These are phyloP conservation scores for Zaprionus taronus DNA, from an alignment of 1,140 invertebrate genomes.

Conservation along the genomic window DNA sequence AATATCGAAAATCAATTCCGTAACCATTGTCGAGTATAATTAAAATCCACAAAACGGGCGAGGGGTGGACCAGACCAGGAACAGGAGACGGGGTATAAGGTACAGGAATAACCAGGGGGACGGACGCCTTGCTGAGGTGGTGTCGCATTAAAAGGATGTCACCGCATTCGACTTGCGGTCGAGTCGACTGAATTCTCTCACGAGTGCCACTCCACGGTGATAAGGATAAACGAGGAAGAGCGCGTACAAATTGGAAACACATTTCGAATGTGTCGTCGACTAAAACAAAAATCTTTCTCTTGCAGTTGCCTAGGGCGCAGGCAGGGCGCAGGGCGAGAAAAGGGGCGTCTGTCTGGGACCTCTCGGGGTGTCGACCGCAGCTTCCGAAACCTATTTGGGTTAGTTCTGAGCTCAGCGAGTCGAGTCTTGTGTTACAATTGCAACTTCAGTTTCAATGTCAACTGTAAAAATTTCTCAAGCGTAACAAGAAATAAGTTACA, in stretches of 20 bases:
- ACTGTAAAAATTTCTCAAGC: constrained; percentile 76
- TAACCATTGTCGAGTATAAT: constrained; percentile 77
- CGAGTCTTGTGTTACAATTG: constrained; percentile 74
- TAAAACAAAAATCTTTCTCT: constrained; percentile 57
- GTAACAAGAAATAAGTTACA: constrained; percentile 82
- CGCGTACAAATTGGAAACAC: constrained; percentile 77
- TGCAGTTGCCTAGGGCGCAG: background rate
- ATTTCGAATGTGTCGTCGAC: constrained; percentile 67
- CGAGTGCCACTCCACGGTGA: constrained; percentile 78
- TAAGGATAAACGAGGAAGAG: constrained; percentile 58
- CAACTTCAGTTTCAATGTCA: constrained; percentile 75
- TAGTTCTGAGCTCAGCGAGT: constrained; percentile 45
- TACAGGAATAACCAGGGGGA: background rate
- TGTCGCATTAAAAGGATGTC: constrained; percentile 76
- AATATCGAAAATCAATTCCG: constrained; percentile 82
- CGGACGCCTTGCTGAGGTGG: constrained; percentile 72
- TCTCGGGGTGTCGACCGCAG: constrained; percentile 68
- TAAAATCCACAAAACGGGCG: constrained; percentile 63
- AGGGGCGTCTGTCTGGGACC: constrained; percentile 31
- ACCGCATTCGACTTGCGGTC: constrained; percentile 71
- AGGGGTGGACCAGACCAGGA: constrained; percentile 33
- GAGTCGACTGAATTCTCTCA: constrained; percentile 72
- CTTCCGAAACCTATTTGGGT: constrained; percentile 82
- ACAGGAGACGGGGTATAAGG: background rate
- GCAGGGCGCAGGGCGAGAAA: constrained; percentile 23